phyloP scores from a whole-genome alignment of 2,797 vertebrate species.

The Cottoperca gobio region DNA sequence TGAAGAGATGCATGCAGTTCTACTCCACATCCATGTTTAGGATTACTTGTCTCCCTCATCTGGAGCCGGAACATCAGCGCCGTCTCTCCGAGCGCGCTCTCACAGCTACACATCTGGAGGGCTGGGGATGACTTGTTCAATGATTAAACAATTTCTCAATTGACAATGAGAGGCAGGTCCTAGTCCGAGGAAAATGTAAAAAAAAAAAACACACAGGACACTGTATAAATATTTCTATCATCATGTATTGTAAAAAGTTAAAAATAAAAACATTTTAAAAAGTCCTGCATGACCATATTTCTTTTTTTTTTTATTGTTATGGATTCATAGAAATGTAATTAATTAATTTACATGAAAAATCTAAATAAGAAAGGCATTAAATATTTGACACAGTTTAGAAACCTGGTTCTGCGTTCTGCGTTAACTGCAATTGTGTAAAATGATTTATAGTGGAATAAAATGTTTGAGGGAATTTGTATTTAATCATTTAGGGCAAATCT shows the following conservation, averaged over 20 bases:
- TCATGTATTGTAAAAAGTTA: not conserved
- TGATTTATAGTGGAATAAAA: conserved; percentile 38
- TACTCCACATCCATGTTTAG: conserved; percentile 61
- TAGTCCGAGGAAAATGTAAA: conserved; percentile 5
- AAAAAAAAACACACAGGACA: conserved; percentile 8
- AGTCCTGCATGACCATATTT: not conserved
- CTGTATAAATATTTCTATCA: conserved; percentile 1
- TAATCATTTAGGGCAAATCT: conserved; percentile 52
- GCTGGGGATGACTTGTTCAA: conserved; percentile 33
- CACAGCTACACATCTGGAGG: conserved; percentile 43
- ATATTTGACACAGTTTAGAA: conserved; percentile 33
- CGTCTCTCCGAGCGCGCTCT: conserved; percentile 3
- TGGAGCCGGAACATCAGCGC: conserved; percentile 37
- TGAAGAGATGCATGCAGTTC: conserved; percentile 69
- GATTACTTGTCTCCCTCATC: conserved; percentile 66
- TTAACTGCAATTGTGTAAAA: conserved; percentile 54
- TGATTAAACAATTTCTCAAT: conserved; percentile 63
- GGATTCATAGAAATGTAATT: conserved; percentile 10
- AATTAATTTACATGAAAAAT: conserved; percentile 11
- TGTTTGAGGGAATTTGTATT: conserved; percentile 42
- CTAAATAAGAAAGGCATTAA: conserved; percentile 37
- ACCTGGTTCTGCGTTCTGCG: conserved; percentile 45
- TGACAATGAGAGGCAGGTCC: conserved; percentile 32
- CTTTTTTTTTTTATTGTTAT: not conserved
- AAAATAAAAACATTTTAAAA: not conserved